phyloP scores from a whole-genome alignment of 2,888 invertebrate species.

The Andrena fulva region DNA sequence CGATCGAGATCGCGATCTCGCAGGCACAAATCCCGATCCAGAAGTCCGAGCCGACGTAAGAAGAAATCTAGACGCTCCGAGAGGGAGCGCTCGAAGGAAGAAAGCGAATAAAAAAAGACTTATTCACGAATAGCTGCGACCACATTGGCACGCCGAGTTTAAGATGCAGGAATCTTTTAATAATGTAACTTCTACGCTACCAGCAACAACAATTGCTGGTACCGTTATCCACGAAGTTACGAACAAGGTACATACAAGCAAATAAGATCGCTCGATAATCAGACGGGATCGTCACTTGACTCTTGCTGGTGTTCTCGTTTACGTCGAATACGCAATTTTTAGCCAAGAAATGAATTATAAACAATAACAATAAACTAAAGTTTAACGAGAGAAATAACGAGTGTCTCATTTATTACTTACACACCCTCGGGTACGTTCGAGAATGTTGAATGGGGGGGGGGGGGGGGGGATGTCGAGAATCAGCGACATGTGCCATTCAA shows the following conservation, averaged over 20 bases:
- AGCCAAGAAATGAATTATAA: slow-evolving; percentile 42
- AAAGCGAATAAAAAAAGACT: slow-evolving; percentile 87
- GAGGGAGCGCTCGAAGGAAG: slow-evolving; percentile 87
- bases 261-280: neutral
- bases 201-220: slow-evolving; percentile 19
- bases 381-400: slow-evolving; percentile 27
- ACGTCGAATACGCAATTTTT: slow-evolving; percentile 24
- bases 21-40: slow-evolving; percentile 90
- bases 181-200: slow-evolving; percentile 32
- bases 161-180: slow-evolving; percentile 27
- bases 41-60: slow-evolving; percentile 90
- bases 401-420: neutral
- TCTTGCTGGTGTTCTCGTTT: slow-evolving; percentile 11
- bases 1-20: slow-evolving; percentile 86
- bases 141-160: slow-evolving; percentile 11
- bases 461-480: slow-evolving; percentile 31
- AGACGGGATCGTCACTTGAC: neutral
- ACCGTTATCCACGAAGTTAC: slow-evolving; percentile 17
- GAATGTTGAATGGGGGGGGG: neutral
- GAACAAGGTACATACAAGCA: neutral
- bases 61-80: slow-evolving; percentile 91
- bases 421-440: neutral
- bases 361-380: slow-evolving; percentile 53
- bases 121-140: slow-evolving; percentile 12
- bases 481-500: slow-evolving; percentile 79